Base-by-base conservation (phyloP, 2,888 invertebrate species). In the Zygogramma bicolorata region DNA sequence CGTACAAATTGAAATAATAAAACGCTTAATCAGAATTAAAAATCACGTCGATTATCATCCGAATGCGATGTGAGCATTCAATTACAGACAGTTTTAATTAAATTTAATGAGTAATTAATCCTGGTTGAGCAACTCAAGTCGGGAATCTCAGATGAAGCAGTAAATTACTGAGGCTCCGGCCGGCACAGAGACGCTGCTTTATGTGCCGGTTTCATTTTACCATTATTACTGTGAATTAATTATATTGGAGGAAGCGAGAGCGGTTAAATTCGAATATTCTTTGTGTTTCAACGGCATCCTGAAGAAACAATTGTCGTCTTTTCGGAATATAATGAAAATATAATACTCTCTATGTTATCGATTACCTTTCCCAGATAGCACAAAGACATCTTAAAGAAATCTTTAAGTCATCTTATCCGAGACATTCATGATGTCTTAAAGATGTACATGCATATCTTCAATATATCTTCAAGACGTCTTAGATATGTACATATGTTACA, bases 51-150 rank as follows among this genome's bases (percentile, higher is more conserved):
- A 71, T 69, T 66, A 67, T 46, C 57, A 67, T 72, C 68, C 71
- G n/a, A 68, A 68, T 57, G 71, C 70, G 68, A 75, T 63, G 68
- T 61, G 75, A 75, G 73, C 68, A 74, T 74, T 79, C 77, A 78
- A 80, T 80, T 75, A 75, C 74, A 75, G 68, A 46, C 73, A 70
- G 77, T 76, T 76, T 75, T 81, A 82, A 81, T 82, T 81, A 81
- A 81, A 80, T 81, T 80, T 81, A 81, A 82, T 81, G 81, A 80
- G 74, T 74, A 74, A 81, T 81, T 80, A 81, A 80, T 80, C 80
- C 75, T 10, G 46, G 20, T 20, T 20, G 46, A 46, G 46, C 20
- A 8, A 8, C 3, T 22, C 8, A 20, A 46, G 46, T 46, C 20
- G 46, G 1, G 22, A 46, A 20, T 46, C 46, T 46, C 46, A 46